These are phyloP conservation scores for Drosophila limbata DNA, from an alignment of 2,888 invertebrate genomes.

Conservation along the genomic window DNA sequence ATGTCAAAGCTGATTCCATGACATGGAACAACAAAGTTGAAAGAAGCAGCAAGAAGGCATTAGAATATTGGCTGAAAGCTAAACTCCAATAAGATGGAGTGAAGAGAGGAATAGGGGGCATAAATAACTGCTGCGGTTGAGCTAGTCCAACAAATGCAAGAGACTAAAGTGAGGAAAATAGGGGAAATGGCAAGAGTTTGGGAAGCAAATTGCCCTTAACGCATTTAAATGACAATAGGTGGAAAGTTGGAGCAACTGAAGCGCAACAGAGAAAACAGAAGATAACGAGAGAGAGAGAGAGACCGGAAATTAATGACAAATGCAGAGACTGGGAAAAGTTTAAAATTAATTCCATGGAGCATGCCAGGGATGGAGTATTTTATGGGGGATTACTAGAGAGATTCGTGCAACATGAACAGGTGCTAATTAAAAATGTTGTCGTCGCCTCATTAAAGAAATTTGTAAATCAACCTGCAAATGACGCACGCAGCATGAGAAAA, in stretches of 20 bases:
- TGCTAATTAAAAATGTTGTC: constrained; percentile 85
- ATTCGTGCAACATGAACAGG: constrained; percentile 66
- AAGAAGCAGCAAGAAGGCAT: constrained; percentile 39
- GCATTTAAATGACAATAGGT: constrained; percentile 49
- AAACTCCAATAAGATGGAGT: constrained; percentile 17
- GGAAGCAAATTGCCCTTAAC: constrained; percentile 1
- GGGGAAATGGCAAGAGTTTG: constrained; percentile 21
- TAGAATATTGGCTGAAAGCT: constrained; percentile 60
- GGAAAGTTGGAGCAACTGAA: constrained; percentile 19
- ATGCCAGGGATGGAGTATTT: constrained; percentile 41
- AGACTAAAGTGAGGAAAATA: background rate
- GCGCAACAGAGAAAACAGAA: constrained; percentile 5
- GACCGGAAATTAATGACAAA: constrained; percentile 4
- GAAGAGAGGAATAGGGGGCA: background rate
- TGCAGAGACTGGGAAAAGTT: constrained; percentile 43
- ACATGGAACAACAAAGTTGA: constrained; percentile 10
- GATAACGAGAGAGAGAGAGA: background rate
- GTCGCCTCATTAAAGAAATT: constrained; percentile 83
- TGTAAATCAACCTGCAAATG: constrained; percentile 71
- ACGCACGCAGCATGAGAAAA: constrained; percentile 49
- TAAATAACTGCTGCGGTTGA: constrained; percentile 41
- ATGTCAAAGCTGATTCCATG: constrained; percentile 9
- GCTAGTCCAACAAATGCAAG: constrained; percentile 26
- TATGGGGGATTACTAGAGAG: constrained; percentile 56
- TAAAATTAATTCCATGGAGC: constrained; percentile 67